A percentile compares a stretch with the other conserved stretches of the same genome.
phyloP scores from a whole-genome alignment of 1,140 invertebrate genomes.

The Tetragnatha versicolor region DNA sequence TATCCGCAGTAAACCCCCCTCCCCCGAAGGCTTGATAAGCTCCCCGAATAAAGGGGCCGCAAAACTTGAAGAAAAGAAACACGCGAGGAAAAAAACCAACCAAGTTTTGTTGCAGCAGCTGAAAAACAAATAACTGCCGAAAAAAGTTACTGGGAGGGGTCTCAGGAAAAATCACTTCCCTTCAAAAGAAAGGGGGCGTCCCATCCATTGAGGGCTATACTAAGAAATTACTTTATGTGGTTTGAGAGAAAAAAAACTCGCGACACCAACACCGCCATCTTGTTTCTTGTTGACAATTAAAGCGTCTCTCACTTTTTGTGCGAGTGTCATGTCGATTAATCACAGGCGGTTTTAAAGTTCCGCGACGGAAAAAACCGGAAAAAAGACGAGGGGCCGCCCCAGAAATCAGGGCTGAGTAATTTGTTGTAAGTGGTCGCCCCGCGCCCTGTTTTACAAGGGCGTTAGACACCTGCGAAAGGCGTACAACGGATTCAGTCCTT shows the following conservation, averaged over 20 bases:
- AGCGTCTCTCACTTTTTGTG: constrained; percentile 31
- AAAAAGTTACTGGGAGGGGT: neutral
- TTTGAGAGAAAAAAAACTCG: neutral
- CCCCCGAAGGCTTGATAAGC: neutral
- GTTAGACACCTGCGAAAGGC: constrained; percentile 31
- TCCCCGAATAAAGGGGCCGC: constrained; percentile 12
- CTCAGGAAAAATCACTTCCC: constrained; percentile 23
- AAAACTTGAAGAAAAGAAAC: constrained; percentile 29
- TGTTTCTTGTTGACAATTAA: constrained; percentile 45
- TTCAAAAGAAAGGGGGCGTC: neutral
- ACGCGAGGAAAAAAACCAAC: constrained; percentile 8
- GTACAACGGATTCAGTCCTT: constrained; percentile 28
- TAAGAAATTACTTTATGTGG: constrained; percentile 20
- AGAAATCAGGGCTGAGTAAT: constrained; percentile 42
- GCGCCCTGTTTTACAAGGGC: constrained; percentile 39
- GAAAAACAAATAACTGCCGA: neutral
- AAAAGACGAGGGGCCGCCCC: neutral
- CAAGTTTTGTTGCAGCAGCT: neutral
- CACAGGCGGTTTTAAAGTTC: constrained; percentile 21
- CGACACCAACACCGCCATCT: neutral
- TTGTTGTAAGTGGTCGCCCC: constrained; percentile 39
- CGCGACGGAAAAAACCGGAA: neutral
- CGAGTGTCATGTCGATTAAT: constrained; percentile 40
- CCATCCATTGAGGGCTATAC: constrained; percentile 32
- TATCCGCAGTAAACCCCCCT: constrained; percentile 39